phyloP scores from a whole-genome alignment of 2,113 vertebrate genomes.

The Cichladusa arquata region DNA sequence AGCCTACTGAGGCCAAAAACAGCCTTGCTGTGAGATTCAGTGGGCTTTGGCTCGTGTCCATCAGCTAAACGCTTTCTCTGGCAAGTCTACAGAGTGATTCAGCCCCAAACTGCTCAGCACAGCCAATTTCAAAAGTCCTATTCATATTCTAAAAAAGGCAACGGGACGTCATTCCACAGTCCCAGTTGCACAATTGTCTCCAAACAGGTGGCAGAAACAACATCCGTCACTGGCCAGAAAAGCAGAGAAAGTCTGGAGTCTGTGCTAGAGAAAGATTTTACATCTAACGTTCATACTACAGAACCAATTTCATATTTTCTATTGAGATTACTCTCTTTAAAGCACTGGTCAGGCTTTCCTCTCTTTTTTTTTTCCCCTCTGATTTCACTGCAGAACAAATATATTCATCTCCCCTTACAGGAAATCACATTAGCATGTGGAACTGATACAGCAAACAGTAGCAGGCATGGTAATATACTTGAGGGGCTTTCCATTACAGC shows the following conservation, averaged over 20 bases:
- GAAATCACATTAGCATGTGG: not conserved
- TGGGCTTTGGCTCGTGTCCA: constrained; percentile 37
- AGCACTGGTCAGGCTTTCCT: not conserved
- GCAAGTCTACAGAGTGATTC: constrained; percentile 45
- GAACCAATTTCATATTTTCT: not conserved
- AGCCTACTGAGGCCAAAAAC: not conserved
- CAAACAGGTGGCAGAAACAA: constrained; percentile 52
- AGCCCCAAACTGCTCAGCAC: constrained; percentile 18
- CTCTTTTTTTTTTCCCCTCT: no score
- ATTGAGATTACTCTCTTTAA: not conserved
- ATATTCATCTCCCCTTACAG: not conserved
- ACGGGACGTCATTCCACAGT: constrained; percentile 34
- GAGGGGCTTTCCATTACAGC: not conserved
- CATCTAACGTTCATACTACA: not conserved
- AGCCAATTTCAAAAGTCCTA: constrained; percentile 56
- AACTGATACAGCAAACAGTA: not conserved
- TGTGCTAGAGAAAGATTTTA: not conserved
- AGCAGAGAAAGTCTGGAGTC: not conserved
- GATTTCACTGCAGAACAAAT: not conserved
- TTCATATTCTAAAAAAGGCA: constrained; percentile 58
- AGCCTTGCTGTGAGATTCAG: constrained; percentile 24
- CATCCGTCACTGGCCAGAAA: not conserved
- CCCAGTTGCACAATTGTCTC: constrained; percentile 54
- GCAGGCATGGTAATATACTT: not conserved
- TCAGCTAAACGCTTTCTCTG: constrained; percentile 29